Evolutionary conservation across 1,140 invertebrate genomes (phyloP).

Genomic region (Magallana ariakensis): DNA sequence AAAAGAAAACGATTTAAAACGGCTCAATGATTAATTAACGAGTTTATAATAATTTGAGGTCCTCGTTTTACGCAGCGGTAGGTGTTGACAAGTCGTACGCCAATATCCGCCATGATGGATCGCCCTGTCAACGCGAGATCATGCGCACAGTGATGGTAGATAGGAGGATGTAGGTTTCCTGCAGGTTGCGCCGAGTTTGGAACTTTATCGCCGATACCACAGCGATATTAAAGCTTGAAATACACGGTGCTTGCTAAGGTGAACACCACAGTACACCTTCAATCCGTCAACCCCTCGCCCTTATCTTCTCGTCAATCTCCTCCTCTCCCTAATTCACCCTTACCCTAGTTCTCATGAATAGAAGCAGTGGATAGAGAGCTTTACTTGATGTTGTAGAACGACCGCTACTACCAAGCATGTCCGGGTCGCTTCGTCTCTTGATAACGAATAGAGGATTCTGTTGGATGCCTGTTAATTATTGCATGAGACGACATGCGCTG

Average conservation of each 20-base stretch:
- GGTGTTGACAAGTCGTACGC: neutral
- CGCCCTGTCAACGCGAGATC: neutral
- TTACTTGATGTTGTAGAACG: too few relatives aligned
- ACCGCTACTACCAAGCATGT: too few relatives aligned
- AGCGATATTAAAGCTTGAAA: neutral
- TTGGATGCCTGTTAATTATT: too few relatives aligned
- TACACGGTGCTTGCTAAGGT: neutral
- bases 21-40: neutral
- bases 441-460: too few relatives aligned
- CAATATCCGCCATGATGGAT: neutral
- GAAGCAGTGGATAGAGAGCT: too few relatives aligned
- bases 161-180: neutral
- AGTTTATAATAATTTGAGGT: conserved; percentile 10
- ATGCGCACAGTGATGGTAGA: neutral
- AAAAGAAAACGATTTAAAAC: neutral
- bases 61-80: neutral
- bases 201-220: neutral
- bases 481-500: too few relatives aligned
- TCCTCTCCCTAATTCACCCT: too few relatives aligned
- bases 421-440: too few relatives aligned
- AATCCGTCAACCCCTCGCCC: neutral
- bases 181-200: neutral
- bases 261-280: neutral
- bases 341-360: too few relatives aligned
- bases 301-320: neutral